Conservation (phyloP, 2,888 invertebrate genomes). For the Cremastinae sp. region DNA sequence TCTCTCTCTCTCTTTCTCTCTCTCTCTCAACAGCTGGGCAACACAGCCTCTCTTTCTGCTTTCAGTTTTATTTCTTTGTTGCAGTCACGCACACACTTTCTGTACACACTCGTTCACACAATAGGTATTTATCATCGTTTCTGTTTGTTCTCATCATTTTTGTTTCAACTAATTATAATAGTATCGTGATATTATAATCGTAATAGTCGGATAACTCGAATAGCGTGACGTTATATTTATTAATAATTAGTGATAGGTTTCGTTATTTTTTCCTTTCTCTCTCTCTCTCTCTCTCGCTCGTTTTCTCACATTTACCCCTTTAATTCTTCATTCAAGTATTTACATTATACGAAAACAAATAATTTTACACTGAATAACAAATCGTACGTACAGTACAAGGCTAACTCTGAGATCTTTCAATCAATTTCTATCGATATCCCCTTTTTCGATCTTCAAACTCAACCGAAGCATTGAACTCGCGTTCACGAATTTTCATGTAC, state of each 20-base stretch:
- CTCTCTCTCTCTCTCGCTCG: slow-evolving; percentile 1
- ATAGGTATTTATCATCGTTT: slow-evolving; percentile 46
- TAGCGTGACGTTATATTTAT: slow-evolving; percentile 60
- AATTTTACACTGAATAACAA: slow-evolving; percentile 74
- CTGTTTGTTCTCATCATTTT: slow-evolving; percentile 40
- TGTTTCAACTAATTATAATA: slow-evolving; percentile 60
- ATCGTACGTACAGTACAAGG: slow-evolving; percentile 73
- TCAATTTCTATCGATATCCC: slow-evolving; percentile 51
- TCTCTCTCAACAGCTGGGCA: slow-evolving; percentile 66
- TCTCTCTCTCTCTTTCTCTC: slow-evolving; percentile 52
- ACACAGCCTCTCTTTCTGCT: slow-evolving; percentile 67
- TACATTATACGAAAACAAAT: slow-evolving; percentile 65
- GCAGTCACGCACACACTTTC: slow-evolving; percentile 43
- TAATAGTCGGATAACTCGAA: slow-evolving; percentile 59
- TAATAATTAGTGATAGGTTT: slow-evolving; percentile 66
- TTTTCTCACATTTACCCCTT: slow-evolving; percentile 9
- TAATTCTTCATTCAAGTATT: slow-evolving; percentile 47
- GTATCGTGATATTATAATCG: slow-evolving; percentile 58
- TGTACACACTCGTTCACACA: slow-evolving; percentile 55
- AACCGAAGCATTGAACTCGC: slow-evolving; percentile 38
- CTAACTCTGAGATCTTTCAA: slow-evolving; percentile 70
- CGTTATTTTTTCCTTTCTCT: slow-evolving; percentile 17
- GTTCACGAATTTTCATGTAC: slow-evolving; percentile 14
- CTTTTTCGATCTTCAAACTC: slow-evolving; percentile 29
- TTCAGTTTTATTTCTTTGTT: slow-evolving; percentile 40